These are phyloP conservation scores for Salvelinus namaycush DNA, from an alignment of 2,113 vertebrate species.

Conservation along the genomic window DNA sequence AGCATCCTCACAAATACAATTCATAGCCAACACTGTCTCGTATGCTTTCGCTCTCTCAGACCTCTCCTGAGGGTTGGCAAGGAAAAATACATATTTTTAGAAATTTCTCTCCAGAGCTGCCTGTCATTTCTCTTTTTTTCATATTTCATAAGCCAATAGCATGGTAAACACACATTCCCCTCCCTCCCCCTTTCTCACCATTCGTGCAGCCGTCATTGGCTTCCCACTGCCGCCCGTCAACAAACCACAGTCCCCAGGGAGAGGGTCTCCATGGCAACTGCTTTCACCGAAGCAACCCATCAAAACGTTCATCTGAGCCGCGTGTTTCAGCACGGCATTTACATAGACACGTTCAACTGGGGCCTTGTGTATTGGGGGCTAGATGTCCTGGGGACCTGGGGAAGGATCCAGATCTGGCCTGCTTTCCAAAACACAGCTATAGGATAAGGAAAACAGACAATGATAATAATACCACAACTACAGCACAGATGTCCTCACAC, in stretches of 20 bases:
- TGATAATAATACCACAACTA: conserved; percentile 10
- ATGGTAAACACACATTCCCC: conserved; percentile 70
- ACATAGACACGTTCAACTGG: conserved; percentile 36
- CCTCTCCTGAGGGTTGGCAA: conserved; percentile 69
- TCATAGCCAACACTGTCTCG: conserved; percentile 22
- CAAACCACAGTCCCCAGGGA: conserved; percentile 63
- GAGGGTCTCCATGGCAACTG: conserved; percentile 76
- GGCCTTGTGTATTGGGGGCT: conserved; percentile 25
- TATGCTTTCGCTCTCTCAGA: conserved; percentile 46
- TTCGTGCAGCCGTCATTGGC: conserved; percentile 65
- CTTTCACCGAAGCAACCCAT: conserved; percentile 68
- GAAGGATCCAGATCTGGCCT: conserved; percentile 3
- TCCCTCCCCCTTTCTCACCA: conserved; percentile 65
- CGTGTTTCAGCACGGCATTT: conserved; percentile 37
- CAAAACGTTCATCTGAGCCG: conserved; percentile 61
- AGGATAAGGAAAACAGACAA: not conserved
- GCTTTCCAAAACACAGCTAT: not conserved
- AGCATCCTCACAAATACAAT: conserved; percentile 21
- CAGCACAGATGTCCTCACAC: conserved; percentile 42
- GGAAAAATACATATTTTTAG: conserved; percentile 79
- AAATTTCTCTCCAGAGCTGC: conserved; percentile 60
- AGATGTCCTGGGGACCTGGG: not conserved
- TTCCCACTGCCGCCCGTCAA: conserved; percentile 69
- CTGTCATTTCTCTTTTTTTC: conserved; percentile 57
- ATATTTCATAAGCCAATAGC: conserved; percentile 60